Base-by-base conservation (phyloP, 2,888 invertebrate species). In the Sisyra nigra region DNA sequence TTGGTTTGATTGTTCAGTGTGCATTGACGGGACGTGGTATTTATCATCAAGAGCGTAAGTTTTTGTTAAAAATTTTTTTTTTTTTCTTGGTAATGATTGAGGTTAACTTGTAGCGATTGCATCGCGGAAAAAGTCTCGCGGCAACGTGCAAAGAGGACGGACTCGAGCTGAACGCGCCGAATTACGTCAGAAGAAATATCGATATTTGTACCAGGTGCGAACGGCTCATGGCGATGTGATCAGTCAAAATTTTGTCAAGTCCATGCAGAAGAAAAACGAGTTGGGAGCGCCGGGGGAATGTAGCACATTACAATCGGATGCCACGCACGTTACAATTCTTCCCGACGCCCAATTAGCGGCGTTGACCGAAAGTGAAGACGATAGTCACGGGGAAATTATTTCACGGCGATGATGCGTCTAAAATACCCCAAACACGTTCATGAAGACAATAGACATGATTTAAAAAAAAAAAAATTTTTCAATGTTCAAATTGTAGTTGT, bases 211-310 rank as follows among this genome's bases (percentile, higher is more conserved):
- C 66, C 88, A 89, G 67, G 84, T 88, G 45, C 74, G 89, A 52
- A 83, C 88, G 7, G 83, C 85, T 19, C 85, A 88, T 53, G 89
- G 89, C 10, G 89, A 89, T 63, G 86, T 89, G 49, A 86, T 89
- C 51, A 84, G 86, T 50, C 87, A 88, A 82, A 81, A 80, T 54
- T 84, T 82, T 61, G 82, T 85, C 36, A 82, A 84, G 58, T 81
- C 82, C 31, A 61, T 84, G 47, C 82, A 82, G 60, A 77, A 79
- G 61, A 80, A 80, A 55, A 77, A 79, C 3, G 64, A 71, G 57
- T 69, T 68, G 45, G 60, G 59, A 14, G 61, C 57, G 29, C 67
- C 66, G 2, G 72, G 73, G 24, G 76, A 76, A 50, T 78, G 79
- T 52, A 79, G 80, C 54, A 82, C 83, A 1, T 68, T 83, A 44